A percentile compares a stretch with the other conserved stretches of the same genome.
Evolutionary conservation across 2,888 invertebrate species (phyloP).

Genomic region (Nezara viridula): DNA sequence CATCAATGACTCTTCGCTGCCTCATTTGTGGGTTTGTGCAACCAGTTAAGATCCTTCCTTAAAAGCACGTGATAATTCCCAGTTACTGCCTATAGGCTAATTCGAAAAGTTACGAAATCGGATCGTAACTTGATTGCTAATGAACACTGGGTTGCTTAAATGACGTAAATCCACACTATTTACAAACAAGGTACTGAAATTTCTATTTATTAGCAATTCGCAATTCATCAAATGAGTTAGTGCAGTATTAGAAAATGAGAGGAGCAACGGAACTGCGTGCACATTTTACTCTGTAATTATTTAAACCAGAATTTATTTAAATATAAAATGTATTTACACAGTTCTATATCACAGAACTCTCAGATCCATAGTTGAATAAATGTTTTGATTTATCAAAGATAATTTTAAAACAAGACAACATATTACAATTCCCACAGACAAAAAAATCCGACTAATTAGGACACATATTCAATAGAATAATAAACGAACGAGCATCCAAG

Average conservation of each 20-base stretch:
- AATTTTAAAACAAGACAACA: too few relatives aligned
- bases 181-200: neutral
- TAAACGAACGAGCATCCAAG: too few relatives aligned
- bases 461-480: too few relatives aligned
- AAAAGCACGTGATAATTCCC: neutral
- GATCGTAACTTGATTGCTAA: neutral
- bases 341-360: too few relatives aligned
- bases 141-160: neutral
- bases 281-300: too few relatives aligned
- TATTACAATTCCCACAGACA: too few relatives aligned
- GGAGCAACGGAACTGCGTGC: too few relatives aligned
- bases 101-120: neutral
- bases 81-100: neutral
- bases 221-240: neutral
- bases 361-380: too few relatives aligned
- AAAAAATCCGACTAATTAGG: too few relatives aligned
- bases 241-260: neutral
- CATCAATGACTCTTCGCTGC: neutral
- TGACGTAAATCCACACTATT: neutral
- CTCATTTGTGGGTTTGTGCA: neutral
- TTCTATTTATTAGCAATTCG: neutral
- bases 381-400: too few relatives aligned
- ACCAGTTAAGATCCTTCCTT: neutral
- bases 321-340: too few relatives aligned
- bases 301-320: too few relatives aligned